phyloP scores from a whole-genome alignment of 2,888 invertebrate genomes.

The Pristionchus entomophagus region DNA sequence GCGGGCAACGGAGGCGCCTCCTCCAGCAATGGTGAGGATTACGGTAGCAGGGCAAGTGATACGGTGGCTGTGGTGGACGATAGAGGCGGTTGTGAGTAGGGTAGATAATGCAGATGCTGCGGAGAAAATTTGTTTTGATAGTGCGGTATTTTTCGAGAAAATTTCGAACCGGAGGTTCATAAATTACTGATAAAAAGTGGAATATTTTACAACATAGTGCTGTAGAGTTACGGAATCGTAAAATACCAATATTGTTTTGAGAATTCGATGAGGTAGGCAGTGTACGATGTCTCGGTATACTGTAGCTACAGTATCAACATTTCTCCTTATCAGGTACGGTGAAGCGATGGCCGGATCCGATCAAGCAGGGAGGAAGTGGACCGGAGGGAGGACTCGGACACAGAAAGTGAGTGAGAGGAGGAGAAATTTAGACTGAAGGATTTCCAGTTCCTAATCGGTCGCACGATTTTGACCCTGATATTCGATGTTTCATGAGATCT shows the following conservation, averaged over 20 bases:
- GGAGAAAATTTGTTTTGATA: background rate
- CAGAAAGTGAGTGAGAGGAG: slow-evolving; percentile 34
- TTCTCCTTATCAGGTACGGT: background rate
- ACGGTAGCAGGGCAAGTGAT: background rate
- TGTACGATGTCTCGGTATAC: background rate
- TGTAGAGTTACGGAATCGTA: no score
- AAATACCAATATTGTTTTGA: background rate
- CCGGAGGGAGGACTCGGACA: slow-evolving; percentile 20
- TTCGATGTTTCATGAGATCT: no score
- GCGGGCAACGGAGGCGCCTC: background rate
- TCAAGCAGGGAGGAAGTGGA: background rate
- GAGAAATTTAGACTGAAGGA: no score
- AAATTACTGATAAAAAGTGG: no score
- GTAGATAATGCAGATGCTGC: no score
- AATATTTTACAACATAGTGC: no score
- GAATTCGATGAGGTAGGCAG: background rate
- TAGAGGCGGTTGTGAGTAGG: background rate
- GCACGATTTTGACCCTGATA: no score
- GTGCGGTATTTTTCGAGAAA: background rate
- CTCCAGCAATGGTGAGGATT: background rate
- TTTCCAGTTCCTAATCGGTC: no score
- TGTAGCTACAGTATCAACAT: background rate
- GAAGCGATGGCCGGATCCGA: slow-evolving; percentile 47
- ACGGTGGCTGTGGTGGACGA: background rate
- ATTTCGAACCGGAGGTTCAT: no score